Base-by-base conservation (phyloP, 2,888 invertebrate genomes). In the Leptura quadrifasciata region DNA sequence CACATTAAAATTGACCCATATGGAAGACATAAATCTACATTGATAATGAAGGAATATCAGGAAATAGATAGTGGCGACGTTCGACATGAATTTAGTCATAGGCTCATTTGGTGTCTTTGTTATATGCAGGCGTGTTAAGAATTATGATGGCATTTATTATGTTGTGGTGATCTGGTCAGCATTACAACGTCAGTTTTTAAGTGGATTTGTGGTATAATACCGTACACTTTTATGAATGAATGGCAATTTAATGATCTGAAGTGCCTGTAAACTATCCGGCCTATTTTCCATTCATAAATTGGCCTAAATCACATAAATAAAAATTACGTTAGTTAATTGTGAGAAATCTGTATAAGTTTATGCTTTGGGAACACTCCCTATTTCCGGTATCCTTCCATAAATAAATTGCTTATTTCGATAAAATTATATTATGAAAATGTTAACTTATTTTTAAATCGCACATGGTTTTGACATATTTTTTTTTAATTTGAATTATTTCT, bases 1-100 rank as follows among this genome's bases (percentile, higher is more conserved):
- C 17, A n/a, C 52, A 0, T 24, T n/a, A 31, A n/a, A 17, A 61
- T 12, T 31, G 18, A 5, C 21, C n/a, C 65, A 65, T 24, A 52
- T 65, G 65, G 65, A 65, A 65, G 24, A 24, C 65, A 65, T 65
- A 65, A 65, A 65, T 65, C 65, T 65, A 47, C 8, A 15, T 65
- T 65, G 54, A 65, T 21, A n/a, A 54, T 24, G 24, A 52, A 52
- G 20, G 12, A 65, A 65, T 54, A 52, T 24, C 39, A 54, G 52
- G 24, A 52, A 35, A 20, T 52, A 24, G 21, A 65, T 65, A 65
- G 65, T 52, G 65, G 17, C 27, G 65, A 65, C 21, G n/a, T 15
- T 52, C 24, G 31, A 65, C 65, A 21, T 65, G 57, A 10, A 12
- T 54, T 52, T 65, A 6, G 65, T 57, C 9, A 17, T 65, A 52